phyloP scores from a whole-genome alignment of 2,888 invertebrate species.

The Heliconius cydno region DNA sequence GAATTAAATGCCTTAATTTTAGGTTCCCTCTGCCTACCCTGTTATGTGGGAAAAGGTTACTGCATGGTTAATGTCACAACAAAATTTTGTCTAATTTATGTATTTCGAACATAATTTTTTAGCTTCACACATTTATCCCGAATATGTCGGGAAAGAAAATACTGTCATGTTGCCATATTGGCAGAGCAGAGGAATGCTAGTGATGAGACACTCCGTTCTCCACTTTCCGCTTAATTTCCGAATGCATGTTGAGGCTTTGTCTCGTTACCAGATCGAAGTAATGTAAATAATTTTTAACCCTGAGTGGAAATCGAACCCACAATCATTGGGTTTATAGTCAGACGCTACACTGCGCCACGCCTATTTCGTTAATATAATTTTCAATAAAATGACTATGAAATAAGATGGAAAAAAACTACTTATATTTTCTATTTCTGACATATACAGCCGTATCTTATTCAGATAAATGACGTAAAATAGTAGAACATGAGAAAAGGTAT shows the following conservation, averaged over 20 bases:
- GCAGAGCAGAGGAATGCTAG: not conserved
- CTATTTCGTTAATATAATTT: not conserved
- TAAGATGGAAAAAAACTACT: slow-evolving; percentile 3
- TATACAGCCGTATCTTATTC: slow-evolving; percentile 19
- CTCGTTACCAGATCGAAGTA: not conserved
- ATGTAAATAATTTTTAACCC: not conserved
- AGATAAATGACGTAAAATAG: slow-evolving; percentile 29
- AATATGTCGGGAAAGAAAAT: too few species aligned
- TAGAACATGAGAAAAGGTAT: slow-evolving; percentile 25
- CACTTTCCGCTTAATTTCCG: not conserved
- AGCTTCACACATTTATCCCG: too few species aligned
- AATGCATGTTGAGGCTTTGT: not conserved
- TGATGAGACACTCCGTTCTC: not conserved
- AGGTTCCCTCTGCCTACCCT: too few species aligned
- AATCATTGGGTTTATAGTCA: not conserved
- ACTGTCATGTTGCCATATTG: not conserved
- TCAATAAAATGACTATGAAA: not conserved
- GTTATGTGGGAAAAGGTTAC: too few species aligned
- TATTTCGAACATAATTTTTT: too few species aligned
- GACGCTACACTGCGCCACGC: not conserved
- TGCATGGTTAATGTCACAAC: not conserved
- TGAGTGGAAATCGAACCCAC: not conserved
- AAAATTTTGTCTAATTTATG: not conserved
- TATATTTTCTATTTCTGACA: slow-evolving; percentile 14
- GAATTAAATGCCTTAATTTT: too few species aligned